Evolutionary conservation across 2,888 invertebrate genomes (phyloP), one percentile per base, ranked within the genome.

Genomic region (Mellilla xanthometata): DNA sequence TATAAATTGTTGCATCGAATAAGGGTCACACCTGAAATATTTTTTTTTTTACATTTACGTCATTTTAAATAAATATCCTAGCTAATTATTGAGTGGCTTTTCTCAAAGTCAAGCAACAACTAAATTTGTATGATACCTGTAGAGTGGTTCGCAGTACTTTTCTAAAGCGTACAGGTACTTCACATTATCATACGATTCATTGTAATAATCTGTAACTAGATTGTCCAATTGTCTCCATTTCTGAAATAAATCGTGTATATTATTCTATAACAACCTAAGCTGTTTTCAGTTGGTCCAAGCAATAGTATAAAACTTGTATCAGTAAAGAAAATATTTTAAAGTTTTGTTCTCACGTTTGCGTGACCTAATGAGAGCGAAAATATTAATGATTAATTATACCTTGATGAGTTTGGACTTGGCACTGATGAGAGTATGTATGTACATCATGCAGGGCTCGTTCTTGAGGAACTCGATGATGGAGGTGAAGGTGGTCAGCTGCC

Each of bases 111-210:
- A 19, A 19, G 19, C 19, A 19, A 6, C 6, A 19, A 19, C 3
- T 3, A 19, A 19, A 4, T 19, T 4, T 5, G 2, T n/a, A n/a
- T 24, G 13, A 52, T 76, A 91, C 91, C 91, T 91, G 77, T 97
- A 97, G 39, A 97, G 86, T 0, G 96, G 96, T 67, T 95, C 93
- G 76, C 95, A 95, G 75, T 95, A 96, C 72, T 94, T 94, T 73
- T 96, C 95, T 65, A 97, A 83, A 0, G 95, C 94, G 66, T 95
- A 95, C 56, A 97, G 91, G 80, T 95, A 97, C 68, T 94, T 95
- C 0, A 97, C 95, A 72, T 96, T 97, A 72, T 97, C 97, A 63
- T 92, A 92, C 0, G 97, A 94, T 82, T 96, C 95, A 68, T 96
- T 96, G 54, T 94, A 92, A 35, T 94, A 93, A 62, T 94, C 93